These are phyloP conservation scores for Clivina fossor DNA, from an alignment of 2,888 invertebrate genomes.

Conservation along the genomic window DNA sequence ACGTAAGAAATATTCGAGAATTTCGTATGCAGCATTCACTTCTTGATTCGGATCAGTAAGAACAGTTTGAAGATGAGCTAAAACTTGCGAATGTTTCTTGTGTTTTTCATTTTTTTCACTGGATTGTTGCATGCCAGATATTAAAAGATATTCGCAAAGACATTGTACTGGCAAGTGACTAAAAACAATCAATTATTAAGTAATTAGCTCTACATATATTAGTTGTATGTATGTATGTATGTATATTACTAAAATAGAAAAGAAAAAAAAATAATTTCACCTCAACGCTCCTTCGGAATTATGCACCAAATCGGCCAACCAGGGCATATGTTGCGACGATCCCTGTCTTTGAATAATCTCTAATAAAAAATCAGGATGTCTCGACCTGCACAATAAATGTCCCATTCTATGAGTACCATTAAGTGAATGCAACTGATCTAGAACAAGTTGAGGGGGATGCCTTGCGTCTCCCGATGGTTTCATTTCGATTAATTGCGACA, in stretches of 20 bases:
- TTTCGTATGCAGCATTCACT: slow-evolving; percentile 71
- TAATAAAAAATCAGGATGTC: slow-evolving; percentile 88
- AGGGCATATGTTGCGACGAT: slow-evolving; percentile 92
- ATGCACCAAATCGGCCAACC: slow-evolving; percentile 92
- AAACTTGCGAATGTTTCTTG: slow-evolving; percentile 70
- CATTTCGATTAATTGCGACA: slow-evolving; percentile 82
- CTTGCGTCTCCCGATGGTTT: slow-evolving; percentile 83
- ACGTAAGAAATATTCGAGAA: slow-evolving; percentile 86
- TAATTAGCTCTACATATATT: too few species aligned
- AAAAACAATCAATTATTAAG: slow-evolving; percentile 46
- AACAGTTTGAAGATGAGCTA: slow-evolving; percentile 61
- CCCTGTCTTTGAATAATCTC: slow-evolving; percentile 75
- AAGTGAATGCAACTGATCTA: slow-evolving; percentile 77
- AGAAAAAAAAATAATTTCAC: slow-evolving; percentile 44
- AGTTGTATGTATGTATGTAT: too few species aligned
- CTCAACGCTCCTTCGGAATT: slow-evolving; percentile 83
- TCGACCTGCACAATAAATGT: slow-evolving; percentile 81
- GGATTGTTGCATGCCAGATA: slow-evolving; percentile 55
- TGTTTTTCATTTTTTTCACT: slow-evolving; percentile 67
- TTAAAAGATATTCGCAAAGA: slow-evolving; percentile 90
- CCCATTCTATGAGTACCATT: slow-evolving; percentile 82
- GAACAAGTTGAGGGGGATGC: slow-evolving; percentile 71
- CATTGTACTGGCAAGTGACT: slow-evolving; percentile 96
- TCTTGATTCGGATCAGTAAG: slow-evolving; percentile 57
- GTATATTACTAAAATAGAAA: background rate